Evolutionary conservation across 2,888 invertebrate genomes (phyloP).

Genomic region (Drosophila koepferae): DNA sequence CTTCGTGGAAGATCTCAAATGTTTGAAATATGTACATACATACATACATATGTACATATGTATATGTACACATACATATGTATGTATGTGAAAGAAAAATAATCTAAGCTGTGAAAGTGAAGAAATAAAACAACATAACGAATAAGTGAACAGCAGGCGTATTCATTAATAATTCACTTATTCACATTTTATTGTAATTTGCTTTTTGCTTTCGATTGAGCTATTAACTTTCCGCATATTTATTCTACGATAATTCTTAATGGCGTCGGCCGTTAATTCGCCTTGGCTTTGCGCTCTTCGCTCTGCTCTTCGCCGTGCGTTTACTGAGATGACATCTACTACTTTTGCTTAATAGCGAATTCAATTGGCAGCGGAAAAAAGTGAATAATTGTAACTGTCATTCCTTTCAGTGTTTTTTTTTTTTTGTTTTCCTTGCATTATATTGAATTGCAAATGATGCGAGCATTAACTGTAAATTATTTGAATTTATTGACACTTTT

Average conservation of each 20-base stretch:
- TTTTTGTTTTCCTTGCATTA: not conserved
- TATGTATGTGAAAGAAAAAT: not conserved
- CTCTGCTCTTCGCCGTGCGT: conserved; percentile 1
- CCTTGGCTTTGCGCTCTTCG: not conserved
- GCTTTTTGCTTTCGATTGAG: not conserved
- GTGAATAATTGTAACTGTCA: not conserved
- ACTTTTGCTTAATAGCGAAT: not conserved
- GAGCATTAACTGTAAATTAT: not conserved
- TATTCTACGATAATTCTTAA: not conserved
- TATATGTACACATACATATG: too few relatives aligned
- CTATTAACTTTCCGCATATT: not conserved
- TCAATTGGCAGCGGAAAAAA: too few relatives aligned
- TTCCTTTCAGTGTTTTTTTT: not conserved
- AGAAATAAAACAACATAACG: not conserved
- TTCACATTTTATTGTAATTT: conserved; percentile 20
- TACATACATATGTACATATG: too few relatives aligned
- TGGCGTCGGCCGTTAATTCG: not conserved
- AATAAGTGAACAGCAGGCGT: not conserved
- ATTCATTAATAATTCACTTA: conserved; percentile 32
- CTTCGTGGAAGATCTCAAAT: not conserved
- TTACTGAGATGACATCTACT: not conserved
- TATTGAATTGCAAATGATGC: not conserved
- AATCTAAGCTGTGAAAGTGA: not conserved
- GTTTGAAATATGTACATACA: too few relatives aligned
- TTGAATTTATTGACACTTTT: conserved; percentile 2